Base-by-base conservation (phyloP, 2,888 invertebrate species). In the Xestia xanthographa region DNA sequence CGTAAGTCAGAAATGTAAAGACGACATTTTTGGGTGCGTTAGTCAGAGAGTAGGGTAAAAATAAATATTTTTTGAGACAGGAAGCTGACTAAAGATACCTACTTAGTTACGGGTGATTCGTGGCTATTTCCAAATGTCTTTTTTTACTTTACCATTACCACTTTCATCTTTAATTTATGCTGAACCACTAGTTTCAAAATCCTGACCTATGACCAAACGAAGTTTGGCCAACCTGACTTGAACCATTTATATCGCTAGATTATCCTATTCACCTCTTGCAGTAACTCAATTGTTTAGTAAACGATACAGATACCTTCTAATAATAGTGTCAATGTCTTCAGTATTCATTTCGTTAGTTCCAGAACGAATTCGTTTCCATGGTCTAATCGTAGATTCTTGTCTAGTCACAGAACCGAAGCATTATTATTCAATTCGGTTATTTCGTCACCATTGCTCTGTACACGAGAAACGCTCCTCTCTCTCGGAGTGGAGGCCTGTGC, bases 1-100 rank as follows among this genome's bases (percentile, higher is more conserved):
- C 22, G 65, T 76, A 77, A 77, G 11, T 43, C 11, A 38, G 17
- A 45, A 66, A 53, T 53, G n/a, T 14, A 20, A 60, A 43, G 22
- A 53, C 26, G 66, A 60, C 38, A 62, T 77, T 66, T 50, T 66
- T 83, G 20, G 38, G 22, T 38, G 60, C 14, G 22, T 75, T 75
- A 77, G 60, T 82, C 78, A 82, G 66, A 53, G n/a, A 45, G 34
- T 8, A 12, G 45, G 38, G 20, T 82, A 66, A 77, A 82, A 53
- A 77, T 78, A 78, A 60, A 82, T 20, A 50, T 50, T 66, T 41
- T 3, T 5, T 63, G 29, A 58, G 29, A 58, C 43, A 58, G 63
- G 65, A 69, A 65, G 56, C 29, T 58, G 63, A 45, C 58, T 60
- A 66, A 82, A 66, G 2, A 65, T 75, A 29, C 50, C 81, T 82